Percentiles rank a stretch among this genome's conserved stretches.
Evolutionary conservation across 1,140 invertebrate genomes (phyloP).

Genomic region (Tenebrio molitor): DNA sequence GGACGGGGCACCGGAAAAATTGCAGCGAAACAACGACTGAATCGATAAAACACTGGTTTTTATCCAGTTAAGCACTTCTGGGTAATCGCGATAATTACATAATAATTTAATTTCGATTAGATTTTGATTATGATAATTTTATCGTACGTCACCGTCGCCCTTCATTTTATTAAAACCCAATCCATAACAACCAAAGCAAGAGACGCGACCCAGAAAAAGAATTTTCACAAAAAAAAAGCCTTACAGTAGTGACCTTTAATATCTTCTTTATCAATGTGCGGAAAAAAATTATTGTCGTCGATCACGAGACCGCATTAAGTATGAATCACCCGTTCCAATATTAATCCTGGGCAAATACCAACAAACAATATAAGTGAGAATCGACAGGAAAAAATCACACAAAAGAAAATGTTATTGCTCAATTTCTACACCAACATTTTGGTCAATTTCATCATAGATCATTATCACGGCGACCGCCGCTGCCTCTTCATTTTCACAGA

Average conservation of each 20-base stretch:
- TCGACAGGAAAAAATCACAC: not conserved
- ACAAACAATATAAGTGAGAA: not conserved
- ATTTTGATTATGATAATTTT: not conserved
- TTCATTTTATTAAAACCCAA: not conserved
- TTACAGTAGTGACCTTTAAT: not conserved
- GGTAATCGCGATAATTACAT: not conserved
- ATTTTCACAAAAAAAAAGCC: too few species aligned
- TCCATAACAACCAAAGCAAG: not conserved
- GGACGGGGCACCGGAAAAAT: too few species aligned
- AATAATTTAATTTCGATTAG: not conserved
- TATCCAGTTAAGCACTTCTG: too few species aligned
- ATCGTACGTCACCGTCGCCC: not conserved
- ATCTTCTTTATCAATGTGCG: not conserved
- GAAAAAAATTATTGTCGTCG: not conserved
- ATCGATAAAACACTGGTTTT: too few species aligned
- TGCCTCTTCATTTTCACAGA: slow-evolving; percentile 53
- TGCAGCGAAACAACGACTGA: too few species aligned
- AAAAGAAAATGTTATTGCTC: not conserved
- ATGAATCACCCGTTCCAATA: not conserved
- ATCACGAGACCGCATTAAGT: not conserved
- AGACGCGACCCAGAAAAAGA: not conserved
- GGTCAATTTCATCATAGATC: slow-evolving; percentile 49
- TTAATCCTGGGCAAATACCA: not conserved
- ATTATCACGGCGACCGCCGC: slow-evolving; percentile 49
- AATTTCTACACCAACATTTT: slow-evolving; percentile 11